Base-by-base conservation (phyloP, 1,140 invertebrate genomes). In the Diuraphis noxia region DNA sequence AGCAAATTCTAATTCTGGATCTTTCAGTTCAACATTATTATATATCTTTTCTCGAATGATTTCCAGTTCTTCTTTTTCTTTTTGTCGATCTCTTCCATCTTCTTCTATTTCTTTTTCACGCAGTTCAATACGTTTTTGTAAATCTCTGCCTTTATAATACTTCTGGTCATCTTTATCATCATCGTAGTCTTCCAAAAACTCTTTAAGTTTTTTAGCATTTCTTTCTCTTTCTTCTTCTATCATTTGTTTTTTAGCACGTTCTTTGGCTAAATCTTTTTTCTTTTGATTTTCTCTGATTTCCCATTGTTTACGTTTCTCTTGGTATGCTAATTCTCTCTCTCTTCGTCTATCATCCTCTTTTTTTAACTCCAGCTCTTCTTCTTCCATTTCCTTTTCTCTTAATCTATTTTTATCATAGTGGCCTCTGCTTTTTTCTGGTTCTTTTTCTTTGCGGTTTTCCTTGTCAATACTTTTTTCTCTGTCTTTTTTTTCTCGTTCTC, bases 101-200 rank as follows among this genome's bases (percentile, higher is more conserved):
- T 95, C 95, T 94, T 99, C 98, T 10, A 98, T 97, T 94, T 99
- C 99, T 92, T 98, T 96, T 85, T 98, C 97, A 92, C 98, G 95
- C 93, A 98, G 97, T 82, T 97, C 96, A 79, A 99, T 94, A n/a
- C 98, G 95, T 92, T 97, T 96, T 93, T 97, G 96, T 84, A 99
- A 94, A 93, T 98, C 97, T 94, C 98, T 96, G 52, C 98, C 97
- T 93, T 98, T 98, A 94, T 99, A 99, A 95, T 98, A 99, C 94
- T 99, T 99, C 43, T 97, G 95, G 94, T 99, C 99, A 94, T 99
- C 98, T 86, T 98, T 95, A 94, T 99, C 98, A 94, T 99, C 99
- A 94, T 99, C 98, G 94, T 99, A 99, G 94, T 99, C 99, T 94
- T 99, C 98, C 21, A 99, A 95, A 94, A 99, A 99, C 95, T 99